A percentile compares a stretch with the other conserved stretches of the same genome.
These are phyloP conservation scores for Rutpela maculata DNA, from an alignment of 2,888 invertebrate genomes.

Conservation along the genomic window DNA sequence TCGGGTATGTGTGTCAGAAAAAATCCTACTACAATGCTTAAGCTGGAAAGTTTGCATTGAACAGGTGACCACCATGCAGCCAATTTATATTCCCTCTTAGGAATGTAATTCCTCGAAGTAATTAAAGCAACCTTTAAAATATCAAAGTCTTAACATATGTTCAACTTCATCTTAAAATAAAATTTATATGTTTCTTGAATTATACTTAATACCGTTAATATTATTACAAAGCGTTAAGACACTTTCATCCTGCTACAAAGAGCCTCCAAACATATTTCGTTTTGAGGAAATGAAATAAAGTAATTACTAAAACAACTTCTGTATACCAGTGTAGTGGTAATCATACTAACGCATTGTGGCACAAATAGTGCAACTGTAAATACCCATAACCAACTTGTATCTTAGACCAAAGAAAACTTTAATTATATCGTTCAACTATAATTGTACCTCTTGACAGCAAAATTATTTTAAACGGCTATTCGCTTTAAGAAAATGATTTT, in stretches of 20 bases:
- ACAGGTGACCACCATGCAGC: too few species aligned
- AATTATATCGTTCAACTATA: slow-evolving; percentile 28
- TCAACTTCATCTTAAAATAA: too few species aligned
- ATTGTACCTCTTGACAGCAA: slow-evolving; percentile 21
- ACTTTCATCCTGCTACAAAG: not conserved
- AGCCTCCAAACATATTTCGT: not conserved
- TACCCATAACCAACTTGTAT: slow-evolving; percentile 23
- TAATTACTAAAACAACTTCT: not conserved
- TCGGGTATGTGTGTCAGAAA: too few species aligned
- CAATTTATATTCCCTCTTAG: too few species aligned
- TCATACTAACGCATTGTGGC: not conserved
- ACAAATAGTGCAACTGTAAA: slow-evolving; percentile 8
- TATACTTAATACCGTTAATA: too few species aligned
- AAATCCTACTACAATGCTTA: too few species aligned
- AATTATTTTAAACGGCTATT: slow-evolving; percentile 42
- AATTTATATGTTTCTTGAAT: too few species aligned
- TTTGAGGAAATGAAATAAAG: not conserved
- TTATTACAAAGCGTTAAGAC: too few species aligned
- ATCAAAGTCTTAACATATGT: too few species aligned
- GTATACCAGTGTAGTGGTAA: not conserved
- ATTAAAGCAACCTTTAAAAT: too few species aligned
- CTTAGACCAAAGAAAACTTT: slow-evolving; percentile 17
- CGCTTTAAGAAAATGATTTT: slow-evolving; percentile 58
- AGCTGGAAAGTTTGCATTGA: too few species aligned
- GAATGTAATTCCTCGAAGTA: too few species aligned